Evolutionary conservation across 2,888 invertebrate species (phyloP).

Genomic region (Bursaphelenchus okinawaensis): DNA sequence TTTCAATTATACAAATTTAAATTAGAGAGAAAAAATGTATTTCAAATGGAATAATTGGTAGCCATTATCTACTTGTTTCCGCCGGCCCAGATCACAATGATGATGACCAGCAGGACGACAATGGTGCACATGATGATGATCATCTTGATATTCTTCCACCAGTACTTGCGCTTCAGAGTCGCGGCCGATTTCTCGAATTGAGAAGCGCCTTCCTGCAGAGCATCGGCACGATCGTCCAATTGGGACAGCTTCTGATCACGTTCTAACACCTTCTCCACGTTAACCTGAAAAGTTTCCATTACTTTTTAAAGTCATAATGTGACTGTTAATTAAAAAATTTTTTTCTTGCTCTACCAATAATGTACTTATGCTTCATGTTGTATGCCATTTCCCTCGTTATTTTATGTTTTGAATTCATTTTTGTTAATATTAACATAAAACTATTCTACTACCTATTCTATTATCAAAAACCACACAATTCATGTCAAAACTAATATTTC

Average conservation of each 20-base stretch:
- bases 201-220: constrained; percentile 58
- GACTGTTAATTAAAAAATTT: too few species aligned
- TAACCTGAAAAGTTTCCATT: constrained; percentile 46
- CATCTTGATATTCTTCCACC: constrained; percentile 59
- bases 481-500: too few species aligned
- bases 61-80: constrained; percentile 19
- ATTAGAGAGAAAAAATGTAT: neutral
- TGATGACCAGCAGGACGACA: constrained; percentile 34
- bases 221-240: constrained; percentile 58
- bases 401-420: too few species aligned
- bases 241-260: constrained; percentile 58
- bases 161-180: constrained; percentile 58
- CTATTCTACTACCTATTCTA: too few species aligned
- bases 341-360: too few species aligned
- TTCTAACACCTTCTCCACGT: constrained; percentile 58
- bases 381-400: too few species aligned
- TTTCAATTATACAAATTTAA: too few species aligned
- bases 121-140: constrained; percentile 46
- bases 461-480: too few species aligned
- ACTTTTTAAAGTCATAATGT: too few species aligned
- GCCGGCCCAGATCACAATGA: constrained; percentile 55
- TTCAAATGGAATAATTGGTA: neutral
- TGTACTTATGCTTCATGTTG: too few species aligned
- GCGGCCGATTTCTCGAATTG: constrained; percentile 58
- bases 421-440: too few species aligned